These are phyloP conservation scores for Coregonus sp. DNA, from an alignment of 2,797 vertebrate species.

Conservation along the genomic window DNA sequence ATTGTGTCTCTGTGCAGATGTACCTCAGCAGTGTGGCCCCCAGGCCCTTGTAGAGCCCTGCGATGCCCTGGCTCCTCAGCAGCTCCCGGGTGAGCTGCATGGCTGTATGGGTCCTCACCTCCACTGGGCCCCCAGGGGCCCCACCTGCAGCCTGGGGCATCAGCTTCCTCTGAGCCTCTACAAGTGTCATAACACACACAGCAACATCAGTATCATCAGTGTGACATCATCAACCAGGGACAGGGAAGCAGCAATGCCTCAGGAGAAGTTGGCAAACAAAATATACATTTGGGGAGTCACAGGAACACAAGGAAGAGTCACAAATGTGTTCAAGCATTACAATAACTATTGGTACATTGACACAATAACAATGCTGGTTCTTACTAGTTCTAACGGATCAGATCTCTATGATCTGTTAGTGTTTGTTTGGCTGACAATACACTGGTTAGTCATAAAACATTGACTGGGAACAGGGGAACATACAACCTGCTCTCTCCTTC, in stretches of 20 bases:
- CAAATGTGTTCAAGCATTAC: not conserved
- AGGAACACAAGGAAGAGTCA: not conserved
- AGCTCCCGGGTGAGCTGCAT: slow-evolving; percentile 79
- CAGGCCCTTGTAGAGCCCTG: slow-evolving; percentile 83
- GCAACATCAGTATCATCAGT: not conserved
- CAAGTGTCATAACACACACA: slow-evolving; percentile 4
- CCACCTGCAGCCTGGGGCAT: slow-evolving; percentile 67
- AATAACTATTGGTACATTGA: not conserved
- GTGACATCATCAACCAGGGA: not conserved
- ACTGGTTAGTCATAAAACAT: not conserved
- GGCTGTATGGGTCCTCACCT: slow-evolving; percentile 64
- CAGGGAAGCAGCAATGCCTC: too few relatives aligned
- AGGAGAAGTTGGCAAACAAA: not conserved
- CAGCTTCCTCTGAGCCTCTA: slow-evolving; percentile 82
- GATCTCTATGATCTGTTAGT: not conserved
- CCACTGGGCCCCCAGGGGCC: slow-evolving; percentile 19
- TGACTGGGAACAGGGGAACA: not conserved
- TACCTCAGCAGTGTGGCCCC: slow-evolving; percentile 74
- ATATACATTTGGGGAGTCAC: not conserved
- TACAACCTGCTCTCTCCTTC: not conserved
- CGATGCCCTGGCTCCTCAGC: slow-evolving; percentile 77
- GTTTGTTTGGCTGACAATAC: not conserved
- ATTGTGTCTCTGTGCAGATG: not conserved
- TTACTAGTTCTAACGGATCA: not conserved
- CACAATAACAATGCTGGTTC: not conserved